Conservation (phyloP, 1,140 invertebrate genomes). For the Bombus waltoni region DNA sequence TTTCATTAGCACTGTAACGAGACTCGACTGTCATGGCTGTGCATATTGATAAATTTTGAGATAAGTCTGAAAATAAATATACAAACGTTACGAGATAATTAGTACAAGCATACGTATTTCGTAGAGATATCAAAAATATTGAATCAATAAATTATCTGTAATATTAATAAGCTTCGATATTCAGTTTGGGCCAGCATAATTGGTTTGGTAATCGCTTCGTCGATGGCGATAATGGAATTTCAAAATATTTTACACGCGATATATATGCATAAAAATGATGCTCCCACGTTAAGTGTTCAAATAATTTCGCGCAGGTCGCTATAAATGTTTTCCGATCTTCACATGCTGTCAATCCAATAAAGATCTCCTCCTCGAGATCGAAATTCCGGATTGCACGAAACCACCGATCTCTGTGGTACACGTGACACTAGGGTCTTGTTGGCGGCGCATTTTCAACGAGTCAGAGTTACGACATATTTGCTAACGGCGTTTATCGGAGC, state of each 20-base stretch:
- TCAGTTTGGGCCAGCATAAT: too few relatives aligned
- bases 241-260: not conserved
- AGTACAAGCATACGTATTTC: too few relatives aligned
- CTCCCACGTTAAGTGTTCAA: not conserved
- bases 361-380: too few relatives aligned
- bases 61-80: too few relatives aligned
- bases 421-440: not conserved
- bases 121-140: too few relatives aligned
- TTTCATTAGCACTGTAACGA: not conserved
- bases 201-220: too few relatives aligned
- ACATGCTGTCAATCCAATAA: not conserved
- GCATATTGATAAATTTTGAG: too few relatives aligned
- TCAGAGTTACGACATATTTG: slow-evolving; percentile 24
- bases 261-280: not conserved
- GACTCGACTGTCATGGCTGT: too few relatives aligned
- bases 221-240: not conserved
- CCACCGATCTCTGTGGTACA: not conserved
- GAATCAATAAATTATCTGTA: too few relatives aligned
- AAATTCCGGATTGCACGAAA: not conserved
- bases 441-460: not conserved
- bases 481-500: slow-evolving; percentile 25
- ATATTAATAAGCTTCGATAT: too few relatives aligned
- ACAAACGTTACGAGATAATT: too few relatives aligned
- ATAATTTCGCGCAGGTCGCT: too few relatives aligned
- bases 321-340: not conserved